Base-by-base conservation (phyloP, 2,888 invertebrate genomes). In the Scotopteryx bipunctaria region DNA sequence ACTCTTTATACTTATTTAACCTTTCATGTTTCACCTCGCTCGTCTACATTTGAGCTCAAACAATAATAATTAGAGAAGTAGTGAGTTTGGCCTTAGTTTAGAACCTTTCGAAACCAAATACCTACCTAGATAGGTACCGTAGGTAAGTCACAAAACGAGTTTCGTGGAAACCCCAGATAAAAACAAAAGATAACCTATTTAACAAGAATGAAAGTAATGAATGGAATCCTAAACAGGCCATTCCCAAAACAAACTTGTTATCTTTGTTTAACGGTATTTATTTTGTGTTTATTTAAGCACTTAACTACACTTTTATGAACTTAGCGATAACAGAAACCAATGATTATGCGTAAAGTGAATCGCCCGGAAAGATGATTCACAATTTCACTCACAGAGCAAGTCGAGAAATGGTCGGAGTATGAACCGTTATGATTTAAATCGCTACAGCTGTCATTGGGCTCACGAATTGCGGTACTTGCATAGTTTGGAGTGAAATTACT, bases 351-450 rank as follows among this genome's bases (percentile, higher is more conserved):
- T n/a, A n/a, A 61, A 64, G 77, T 81, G 84, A 84, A 80, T 86
- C 84, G 78, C 75, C 80, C 86, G 85, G 86, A 85, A 84, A 86
- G 82, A 82, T 87, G 87, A 88, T 78, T 87, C 87, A n/a, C n/a
- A n/a, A n/a, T n/a, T n/a, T n/a, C n/a, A n/a, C n/a, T n/a, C n/a
- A 87, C 73, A 68, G 67, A 68, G 69, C 74, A 71, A 72, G 75
- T 66, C 74, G 75, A 81, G 84, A 83, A 80, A 76, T 79, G 71
- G 67, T 49, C 52, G 58, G 29, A n/a, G n/a, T n/a, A n/a, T n/a
- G n/a, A 79, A 86, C 87, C 85, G 87, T 88, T 88, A 88, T 83
- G 83, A 82, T 86, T 84, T 81, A 79, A 87, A 86, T 82, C 83
- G 80, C 78, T 78, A 80, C 78, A 81, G 81, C 79, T 81, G 83